Conservation (phyloP, 2,888 invertebrate genomes). For the Branchellion lobata region DNA sequence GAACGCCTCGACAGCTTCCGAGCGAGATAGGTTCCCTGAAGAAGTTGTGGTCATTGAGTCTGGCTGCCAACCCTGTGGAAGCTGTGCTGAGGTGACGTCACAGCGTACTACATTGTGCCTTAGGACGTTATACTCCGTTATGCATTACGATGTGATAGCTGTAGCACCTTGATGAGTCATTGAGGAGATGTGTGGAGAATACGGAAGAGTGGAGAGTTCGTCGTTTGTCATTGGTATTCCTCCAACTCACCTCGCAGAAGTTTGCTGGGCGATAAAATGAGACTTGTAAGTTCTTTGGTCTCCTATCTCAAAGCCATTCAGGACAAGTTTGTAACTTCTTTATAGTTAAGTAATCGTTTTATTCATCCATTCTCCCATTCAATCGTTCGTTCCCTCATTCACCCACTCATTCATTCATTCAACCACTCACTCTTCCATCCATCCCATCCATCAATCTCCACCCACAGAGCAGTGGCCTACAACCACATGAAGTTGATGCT, state of each 20-base stretch:
- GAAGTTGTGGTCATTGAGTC: slow-evolving; percentile 92
- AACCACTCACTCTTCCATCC: no score
- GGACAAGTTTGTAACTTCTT: slow-evolving; percentile 63
- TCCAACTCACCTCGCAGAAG: no score
- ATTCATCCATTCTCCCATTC: background rate
- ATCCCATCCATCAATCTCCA: no score
- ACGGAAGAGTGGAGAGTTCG: no score
- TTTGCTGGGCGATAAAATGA: slow-evolving; percentile 77
- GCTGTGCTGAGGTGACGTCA: slow-evolving; percentile 56
- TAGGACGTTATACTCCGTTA: no score
- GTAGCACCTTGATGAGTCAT: no score
- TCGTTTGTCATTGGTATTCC: no score
- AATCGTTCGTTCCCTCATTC: background rate
- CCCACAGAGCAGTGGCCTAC: slow-evolving; percentile 77
- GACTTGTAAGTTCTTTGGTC: slow-evolving; percentile 89
- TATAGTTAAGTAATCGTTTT: background rate
- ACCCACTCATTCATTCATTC: no score
- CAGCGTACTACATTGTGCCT: no score
- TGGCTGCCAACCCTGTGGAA: slow-evolving; percentile 73
- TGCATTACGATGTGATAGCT: no score
- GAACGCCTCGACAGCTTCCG: no score
- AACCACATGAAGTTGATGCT: slow-evolving; percentile 87
- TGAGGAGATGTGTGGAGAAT: no score
- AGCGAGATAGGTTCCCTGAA: slow-evolving; percentile 90
- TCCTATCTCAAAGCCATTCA: slow-evolving; percentile 79